A percentile compares a stretch with the other conserved stretches of the same genome.
Conservation (phyloP, 2,888 invertebrate species). For the Conistra vaccinii region DNA sequence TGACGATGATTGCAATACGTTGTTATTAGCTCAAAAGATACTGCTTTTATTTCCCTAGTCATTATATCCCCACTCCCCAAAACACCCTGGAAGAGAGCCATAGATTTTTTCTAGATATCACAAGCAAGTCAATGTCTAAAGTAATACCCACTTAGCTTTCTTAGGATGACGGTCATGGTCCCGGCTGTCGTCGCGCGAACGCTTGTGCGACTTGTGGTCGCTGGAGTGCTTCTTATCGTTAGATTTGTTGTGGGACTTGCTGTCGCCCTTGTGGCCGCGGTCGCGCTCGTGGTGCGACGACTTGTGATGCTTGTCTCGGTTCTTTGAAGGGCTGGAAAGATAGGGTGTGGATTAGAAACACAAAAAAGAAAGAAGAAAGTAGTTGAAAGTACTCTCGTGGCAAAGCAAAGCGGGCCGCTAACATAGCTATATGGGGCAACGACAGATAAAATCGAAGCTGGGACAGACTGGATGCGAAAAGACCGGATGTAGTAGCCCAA, state of each 20-base stretch:
- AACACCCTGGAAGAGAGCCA: not conserved
- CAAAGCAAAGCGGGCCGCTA: not conserved
- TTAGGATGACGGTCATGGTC: conserved; percentile 93
- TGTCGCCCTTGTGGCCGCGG: conserved; percentile 70
- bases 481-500: too few species aligned
- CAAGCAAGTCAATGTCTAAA: not conserved
- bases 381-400: not conserved
- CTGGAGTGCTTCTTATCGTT: conserved; percentile 81
- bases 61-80: not conserved
- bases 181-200: conserved; percentile 94
- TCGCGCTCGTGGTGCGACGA: conserved; percentile 79
- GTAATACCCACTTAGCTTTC: conserved; percentile 91
- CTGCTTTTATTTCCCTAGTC: not conserved
- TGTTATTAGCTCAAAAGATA: not conserved
- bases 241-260: conserved; percentile 80
- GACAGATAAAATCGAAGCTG: not conserved
- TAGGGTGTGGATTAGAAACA: not conserved
- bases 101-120: not conserved
- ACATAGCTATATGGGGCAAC: not conserved
- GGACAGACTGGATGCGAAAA: not conserved
- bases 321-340: conserved; percentile 85
- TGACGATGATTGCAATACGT: not conserved
- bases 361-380: not conserved
- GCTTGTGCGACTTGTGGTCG: conserved; percentile 91
- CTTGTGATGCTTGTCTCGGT: conserved; percentile 86